Evolutionary conservation across 2,113 vertebrate genomes (phyloP), one percentile per base, ranked within the genome.

Genomic region (Callionymus lyra): DNA sequence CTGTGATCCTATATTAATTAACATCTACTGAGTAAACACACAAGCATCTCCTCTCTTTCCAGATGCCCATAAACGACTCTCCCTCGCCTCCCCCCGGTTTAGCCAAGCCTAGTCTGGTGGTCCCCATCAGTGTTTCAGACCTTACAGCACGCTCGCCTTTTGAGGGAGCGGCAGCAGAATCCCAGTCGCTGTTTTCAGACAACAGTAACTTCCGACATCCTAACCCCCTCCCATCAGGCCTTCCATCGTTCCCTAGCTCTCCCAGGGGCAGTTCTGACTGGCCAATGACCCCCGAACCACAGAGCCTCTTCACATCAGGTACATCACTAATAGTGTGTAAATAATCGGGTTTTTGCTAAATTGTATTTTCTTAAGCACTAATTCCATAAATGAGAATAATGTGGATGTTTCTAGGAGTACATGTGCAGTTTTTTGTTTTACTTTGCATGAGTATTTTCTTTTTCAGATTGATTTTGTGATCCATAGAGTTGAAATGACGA

Each of bases 241-340:
- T 97, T 68, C 89, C 91, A 60, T 86, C 92, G n/a, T 94, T 93
- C 71, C 90, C 92, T 69, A 91, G 81, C 64, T 92, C 92, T 50
- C 88, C 91, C 58, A 90, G 94, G 68, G 83, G 88, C 53, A 88
- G 89, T 21, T 91, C 87, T 44, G 95, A 97, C 66, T 98, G 95
- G 95, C 93, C 95, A 44, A 98, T 92, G 82, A 92, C 92, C 66
- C 94, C 95, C 50, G 95, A 98, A 84, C 95, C 95, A 81, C 94
- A 97, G 86, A 97, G 92, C 83, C 91, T 98, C 82, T 98, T 98
- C 85, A 90, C 93, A 59, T 97, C 94, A 91, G 95, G 94, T 98
- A 11, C n/a, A 33, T 8, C 21, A 8, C 8, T 27, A 27, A 27
- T 27, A 27, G n/a, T n/a, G n/a, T n/a, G n/a, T n/a, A n/a, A n/a